Evolutionary conservation across 35 echinoderm and acorn worm species (phyloP), one percentile per base, ranked within the genome.

Genomic region (Diadema setosum): DNA sequence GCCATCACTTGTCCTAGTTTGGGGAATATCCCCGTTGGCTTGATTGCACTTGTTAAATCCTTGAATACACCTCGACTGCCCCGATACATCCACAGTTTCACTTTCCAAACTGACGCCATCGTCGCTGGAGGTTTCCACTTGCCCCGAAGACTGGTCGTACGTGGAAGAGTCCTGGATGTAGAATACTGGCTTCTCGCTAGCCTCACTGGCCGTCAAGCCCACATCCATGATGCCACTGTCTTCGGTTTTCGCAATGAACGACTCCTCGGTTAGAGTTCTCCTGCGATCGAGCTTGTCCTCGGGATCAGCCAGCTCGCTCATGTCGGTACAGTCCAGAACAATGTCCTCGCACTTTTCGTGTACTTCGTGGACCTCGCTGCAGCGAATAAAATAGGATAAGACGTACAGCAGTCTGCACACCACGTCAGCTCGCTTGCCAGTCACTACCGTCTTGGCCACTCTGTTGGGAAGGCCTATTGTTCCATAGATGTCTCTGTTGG

Each of bases 361-460:
- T 11, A 56, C 83, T 67, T 99, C 96, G 42, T 99, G 93, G 26
- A 99, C 96, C 59, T 99, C 96, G 52, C 92, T 92, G 83, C 96
- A 99, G 27, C 96, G 85, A 25, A 99, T 99, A 65, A 99, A 99
- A 27, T 99, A 99, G 73, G 89, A 95, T 2, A 99, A 85, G 33
- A 99, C 88, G 44, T 95, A 99, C 23, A 99, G 86, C 0, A 99
- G 65, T 8, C 96, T 67, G 74, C 96, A 99, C 33, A 99, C 96
- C 3, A 91, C 67, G 14, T 99, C 96, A 2, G 96, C 89, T 55
- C 86, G 80, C 36, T 92, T 91, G 0, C 96, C 93, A n/a, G 95
- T 90, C 3, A 99, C 70, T 26, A 99, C 81, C 1, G 96, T 99
- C 50, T 93, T 92, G 23, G 92, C 92, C 5, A 94, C 91, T 43